Conservation (phyloP, 1,140 invertebrate genomes). For the Drosophila ohnishii region DNA sequence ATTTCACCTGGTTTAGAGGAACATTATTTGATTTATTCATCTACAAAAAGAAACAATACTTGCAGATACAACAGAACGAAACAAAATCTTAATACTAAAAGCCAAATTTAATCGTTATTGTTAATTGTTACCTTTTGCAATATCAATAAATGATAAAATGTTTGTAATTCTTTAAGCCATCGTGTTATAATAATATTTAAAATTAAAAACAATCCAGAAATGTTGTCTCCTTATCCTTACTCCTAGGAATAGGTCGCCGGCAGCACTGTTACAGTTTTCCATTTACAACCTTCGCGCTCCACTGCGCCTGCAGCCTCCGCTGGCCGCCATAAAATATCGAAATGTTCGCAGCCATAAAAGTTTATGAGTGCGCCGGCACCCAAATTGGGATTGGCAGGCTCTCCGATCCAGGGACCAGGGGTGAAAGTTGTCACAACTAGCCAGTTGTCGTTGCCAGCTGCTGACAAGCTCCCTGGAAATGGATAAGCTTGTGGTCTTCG, state of each 20-base stretch:
- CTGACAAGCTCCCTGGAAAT: conserved; percentile 36
- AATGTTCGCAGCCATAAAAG: conserved; percentile 70
- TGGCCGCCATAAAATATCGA: conserved; percentile 62
- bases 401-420: conserved; percentile 10
- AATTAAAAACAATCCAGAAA: not conserved
- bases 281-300: conserved; percentile 68
- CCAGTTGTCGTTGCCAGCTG: conserved; percentile 13
- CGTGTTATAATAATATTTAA: not conserved
- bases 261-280: conserved; percentile 56
- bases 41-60: not conserved
- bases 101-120: not conserved
- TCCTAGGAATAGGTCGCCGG: not conserved
- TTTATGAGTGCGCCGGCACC: conserved; percentile 58
- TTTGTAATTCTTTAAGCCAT: not conserved
- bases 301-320: conserved; percentile 58
- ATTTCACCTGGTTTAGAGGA: not conserved
- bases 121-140: too few species aligned
- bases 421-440: conserved; percentile 52
- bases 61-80: not conserved
- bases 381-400: conserved; percentile 58
- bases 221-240: not conserved
- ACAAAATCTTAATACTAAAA: not conserved
- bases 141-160: not conserved
- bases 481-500: conserved; percentile 31
- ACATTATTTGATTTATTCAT: too few species aligned